Evolutionary conservation across 2,888 invertebrate genomes (phyloP).

Genomic region (Parelbella ahira): DNA sequence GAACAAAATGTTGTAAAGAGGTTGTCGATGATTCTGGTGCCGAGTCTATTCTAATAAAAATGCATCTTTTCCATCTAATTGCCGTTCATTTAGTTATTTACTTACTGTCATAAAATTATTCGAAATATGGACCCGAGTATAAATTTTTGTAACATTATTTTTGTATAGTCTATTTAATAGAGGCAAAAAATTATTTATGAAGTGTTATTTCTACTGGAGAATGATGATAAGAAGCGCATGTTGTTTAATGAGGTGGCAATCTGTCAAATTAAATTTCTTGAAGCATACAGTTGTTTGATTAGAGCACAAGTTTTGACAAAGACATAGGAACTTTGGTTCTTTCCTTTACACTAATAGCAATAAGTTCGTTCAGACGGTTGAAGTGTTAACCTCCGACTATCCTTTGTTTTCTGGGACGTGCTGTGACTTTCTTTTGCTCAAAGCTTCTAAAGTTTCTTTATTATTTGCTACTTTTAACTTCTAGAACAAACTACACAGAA

Average conservation of each 20-base stretch:
- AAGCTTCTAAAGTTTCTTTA: neutral
- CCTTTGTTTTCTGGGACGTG: slow-evolving; percentile 4
- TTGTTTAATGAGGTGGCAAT: slow-evolving; percentile 19
- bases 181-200: slow-evolving; percentile 50
- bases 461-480: neutral
- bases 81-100: slow-evolving; percentile 47
- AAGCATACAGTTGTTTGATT: slow-evolving; percentile 12
- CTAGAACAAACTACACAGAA: no score
- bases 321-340: neutral
- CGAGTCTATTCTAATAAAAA: slow-evolving; percentile 40
- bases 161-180: slow-evolving; percentile 66
- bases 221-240: slow-evolving; percentile 3
- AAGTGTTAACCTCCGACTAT: neutral
- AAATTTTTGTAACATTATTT: slow-evolving; percentile 58
- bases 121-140: slow-evolving; percentile 21
- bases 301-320: slow-evolving; percentile 6
- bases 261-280: slow-evolving; percentile 18
- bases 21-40: slow-evolving; percentile 63
- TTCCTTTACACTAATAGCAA: slow-evolving; percentile 1
- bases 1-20: slow-evolving; percentile 87
- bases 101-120: slow-evolving; percentile 46
- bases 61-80: slow-evolving; percentile 46
- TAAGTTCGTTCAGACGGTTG: slow-evolving; percentile 4
- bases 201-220: slow-evolving; percentile 26
- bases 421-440: slow-evolving; percentile 1